Evolutionary conservation across 2,888 invertebrate species (phyloP), one percentile per base, ranked within the genome.

Genomic region (Chalcosyrphus nemorum): DNA sequence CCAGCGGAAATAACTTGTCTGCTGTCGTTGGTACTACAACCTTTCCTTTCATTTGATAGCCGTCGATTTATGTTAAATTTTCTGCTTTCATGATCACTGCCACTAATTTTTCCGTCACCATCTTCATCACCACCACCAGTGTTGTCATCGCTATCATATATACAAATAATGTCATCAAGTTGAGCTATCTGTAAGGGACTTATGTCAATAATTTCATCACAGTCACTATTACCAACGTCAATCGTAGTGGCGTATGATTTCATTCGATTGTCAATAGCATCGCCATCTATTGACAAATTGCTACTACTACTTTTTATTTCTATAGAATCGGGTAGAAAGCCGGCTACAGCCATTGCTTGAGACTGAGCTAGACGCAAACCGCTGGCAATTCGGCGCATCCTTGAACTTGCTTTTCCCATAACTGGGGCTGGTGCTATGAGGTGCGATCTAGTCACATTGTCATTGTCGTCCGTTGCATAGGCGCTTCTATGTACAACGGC

Each of bases 321-420:
- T 35, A 86, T 72, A 3, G 77, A 72, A 52, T 93, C 92, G 61
- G 94, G 93, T 88, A 94, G 91, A 90, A 95, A 94, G 86, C 95
- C 94, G 85, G 95, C 94, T 84, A 94, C 93, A 82, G 95, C 95
- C 93, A 95, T 94, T 77, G 95, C 95, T 92, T 95, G 94, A 68
- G 93, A 93, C 91, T 95, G 95, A 86, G 95, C 95, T 88, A 95
- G 92, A 90, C 94, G 94, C 86, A 95, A 92, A 76, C 95, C 95
- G 89, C 94, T 94, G 81, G 94, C 95, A 87, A 95, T 93, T 89
- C 92, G 94, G 90, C 92, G 93, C 90, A 87, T 70, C 0, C 59
- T 29, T 9, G 56, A 41, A 17, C 13, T 59, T 0, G 59, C 2
- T 17, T 86, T 70, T 9, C 38, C 59, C 54, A 88, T 24, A 6